Base-by-base conservation (phyloP, 1,140 invertebrate genomes). In the Aphidius ervi region DNA sequence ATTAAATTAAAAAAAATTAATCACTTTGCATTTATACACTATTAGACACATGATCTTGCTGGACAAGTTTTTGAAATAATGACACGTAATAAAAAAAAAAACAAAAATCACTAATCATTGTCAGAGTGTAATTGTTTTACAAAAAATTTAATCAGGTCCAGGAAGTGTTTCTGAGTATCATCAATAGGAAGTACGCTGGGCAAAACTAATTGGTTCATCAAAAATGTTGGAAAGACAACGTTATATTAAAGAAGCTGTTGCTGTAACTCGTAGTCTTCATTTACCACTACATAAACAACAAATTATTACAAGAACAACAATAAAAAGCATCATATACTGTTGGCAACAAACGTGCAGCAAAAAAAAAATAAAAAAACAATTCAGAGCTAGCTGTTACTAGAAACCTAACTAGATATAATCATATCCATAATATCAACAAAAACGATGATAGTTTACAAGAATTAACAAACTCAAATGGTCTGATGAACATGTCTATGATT, bases 201-300 rank as follows among this genome's bases (percentile, higher is more conserved):
- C 16, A 16, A 16, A 16, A 16, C 16, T 16, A 16, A 16, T 16
- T 16, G 16, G 16, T 16, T 16, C 16, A 16, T 16, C 16, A 16
- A 16, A 16, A 16, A 16, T 16, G 16, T 50, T 70, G 5, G 77
- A 78, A 55, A 67, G 77, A 53, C 74, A 76, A 54, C 63, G 65
- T 46, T 70, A 70, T n/a, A 77, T 78, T 45, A 70, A 70, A 53
- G 75, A 76, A 50, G 77, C 77, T 16, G 37, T 65, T 2, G n/a
- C 49, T 37, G 49, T 43, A n/a, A 39, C 31, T n/a, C n/a, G 23
- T 10, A 55, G 31, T 5, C 40, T 6, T 8, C n/a, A 42, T 6
- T 53, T 66, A 16, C 16, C 16, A 16, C 16, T 16, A 16, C 16
- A 16, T 16, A 16, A 16, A 16, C 16, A 16, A 16, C 16, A 16